These are phyloP conservation scores for Muscina levida DNA, from an alignment of 2,888 invertebrate species.

Conservation along the genomic window DNA sequence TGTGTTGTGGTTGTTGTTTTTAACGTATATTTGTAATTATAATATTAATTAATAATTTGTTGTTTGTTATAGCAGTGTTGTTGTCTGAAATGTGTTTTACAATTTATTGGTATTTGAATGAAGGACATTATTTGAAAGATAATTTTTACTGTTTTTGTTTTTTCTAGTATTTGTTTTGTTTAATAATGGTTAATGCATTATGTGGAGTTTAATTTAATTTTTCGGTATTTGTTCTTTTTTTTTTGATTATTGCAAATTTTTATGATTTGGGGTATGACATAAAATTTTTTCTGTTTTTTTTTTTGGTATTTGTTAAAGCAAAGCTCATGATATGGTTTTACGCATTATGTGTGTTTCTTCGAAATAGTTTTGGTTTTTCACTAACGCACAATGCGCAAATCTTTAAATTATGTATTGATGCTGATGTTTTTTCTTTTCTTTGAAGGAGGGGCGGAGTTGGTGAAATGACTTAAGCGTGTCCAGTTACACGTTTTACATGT, in stretches of 20 bases:
- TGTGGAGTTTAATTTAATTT: constrained; percentile 30
- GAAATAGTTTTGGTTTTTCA: constrained; percentile 16
- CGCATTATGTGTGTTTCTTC: constrained; percentile 45
- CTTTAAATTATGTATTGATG: constrained; percentile 42
- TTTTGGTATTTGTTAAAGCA: constrained; percentile 69
- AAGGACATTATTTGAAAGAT: no score
- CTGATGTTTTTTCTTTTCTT: constrained; percentile 30
- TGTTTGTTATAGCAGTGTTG: constrained; percentile 45
- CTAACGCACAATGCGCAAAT: constrained; percentile 54
- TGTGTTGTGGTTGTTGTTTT: constrained; percentile 17
- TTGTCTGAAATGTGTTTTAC: constrained; percentile 46
- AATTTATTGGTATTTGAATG: constrained; percentile 47
- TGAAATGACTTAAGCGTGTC: constrained; percentile 59
- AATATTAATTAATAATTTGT: neutral
- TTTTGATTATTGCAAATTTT: constrained; percentile 56
- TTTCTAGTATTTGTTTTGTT: constrained; percentile 17
- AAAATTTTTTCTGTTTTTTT: constrained; percentile 21
- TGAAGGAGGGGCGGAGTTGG: constrained; percentile 56
- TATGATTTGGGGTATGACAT: constrained; percentile 18
- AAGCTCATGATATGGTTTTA: constrained; percentile 76
- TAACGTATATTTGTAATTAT: neutral
- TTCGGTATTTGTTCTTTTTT: no score
- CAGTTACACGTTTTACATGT: constrained; percentile 54
- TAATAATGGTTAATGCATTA: constrained; percentile 48
- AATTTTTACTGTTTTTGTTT: constrained; percentile 30